Base-by-base conservation (phyloP, 2,113 vertebrate genomes). In the Leucosticte australis region DNA sequence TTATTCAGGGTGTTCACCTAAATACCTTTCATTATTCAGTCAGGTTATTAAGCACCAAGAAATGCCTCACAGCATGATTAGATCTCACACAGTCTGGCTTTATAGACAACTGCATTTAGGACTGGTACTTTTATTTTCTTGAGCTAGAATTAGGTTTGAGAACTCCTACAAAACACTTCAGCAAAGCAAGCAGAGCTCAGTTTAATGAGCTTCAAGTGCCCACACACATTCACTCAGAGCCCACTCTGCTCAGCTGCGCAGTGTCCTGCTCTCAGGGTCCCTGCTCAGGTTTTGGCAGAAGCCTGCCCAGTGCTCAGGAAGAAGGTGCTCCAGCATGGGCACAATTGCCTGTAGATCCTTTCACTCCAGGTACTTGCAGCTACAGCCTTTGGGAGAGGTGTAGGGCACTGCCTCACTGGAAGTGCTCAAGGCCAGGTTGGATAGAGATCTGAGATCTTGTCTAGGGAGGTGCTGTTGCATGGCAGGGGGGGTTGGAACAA, bases 391-490 rank as follows among this genome's bases (percentile, higher is more conserved):
- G 2, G 35, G 23, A 89, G 57, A 93, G 31, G 35, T 16, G 4
- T 24, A 24, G 7, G 21, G 26, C 55, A 57, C 31, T 4, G 3
- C 13, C 39, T 73, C 49, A 15, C 60, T 67, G 87, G 23, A 41
- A 46, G 7, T 26, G 46, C 13, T 47, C 24, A n/a, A 30, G n/a
- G 46, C 13, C 78, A 41, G 13, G 23, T 0, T 44, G 46, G 23
- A 46, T 5, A 16, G 53, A n/a, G 11, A 31, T 60, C 39, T 60
- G 69, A 53, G 13, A 15, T 14, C 23, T 39, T 16, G 3, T 74
- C 52, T 21, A 30, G 28, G 24, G 39, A 60, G 46, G 28, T 60
- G 69, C 30, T 0, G 0, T 23, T 46, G 62, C 3, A 1, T 12
- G 24, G 9, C 21, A 37, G 15, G 4, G 15, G 7, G 9, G 2